These are phyloP conservation scores for Yasuhikotakia modesta DNA, from an alignment of 2,797 vertebrate species.

Conservation along the genomic window DNA sequence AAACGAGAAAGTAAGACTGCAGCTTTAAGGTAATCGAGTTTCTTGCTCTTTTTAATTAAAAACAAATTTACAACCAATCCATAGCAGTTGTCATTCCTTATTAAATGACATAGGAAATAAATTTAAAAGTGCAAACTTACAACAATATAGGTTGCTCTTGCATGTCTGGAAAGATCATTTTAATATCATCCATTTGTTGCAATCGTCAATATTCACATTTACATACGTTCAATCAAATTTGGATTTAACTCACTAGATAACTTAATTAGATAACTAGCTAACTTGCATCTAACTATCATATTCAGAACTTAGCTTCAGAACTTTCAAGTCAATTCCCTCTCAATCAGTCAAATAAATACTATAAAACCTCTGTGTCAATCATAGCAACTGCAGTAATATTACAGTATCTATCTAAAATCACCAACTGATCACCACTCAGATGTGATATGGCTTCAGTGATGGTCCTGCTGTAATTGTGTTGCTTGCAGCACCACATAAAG, in stretches of 20 bases:
- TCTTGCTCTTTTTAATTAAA: slow-evolving; percentile 76
- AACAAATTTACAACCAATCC: slow-evolving; percentile 74
- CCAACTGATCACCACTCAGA: background rate
- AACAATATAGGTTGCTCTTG: slow-evolving; percentile 66
- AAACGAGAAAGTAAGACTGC: slow-evolving; percentile 45
- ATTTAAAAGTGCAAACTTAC: slow-evolving; percentile 72
- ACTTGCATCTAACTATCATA: background rate
- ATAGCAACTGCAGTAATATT: background rate
- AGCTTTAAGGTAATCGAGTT: slow-evolving; percentile 2
- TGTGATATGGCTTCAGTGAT: background rate
- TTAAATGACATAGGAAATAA: slow-evolving; percentile 76
- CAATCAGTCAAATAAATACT: background rate
- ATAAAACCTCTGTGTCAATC: background rate
- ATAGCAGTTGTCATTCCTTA: slow-evolving; percentile 57
- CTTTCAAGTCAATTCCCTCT: background rate
- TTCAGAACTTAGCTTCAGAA: background rate
- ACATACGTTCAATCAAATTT: slow-evolving; percentile 70
- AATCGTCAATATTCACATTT: slow-evolving; percentile 79
- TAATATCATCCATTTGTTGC: slow-evolving; percentile 66
- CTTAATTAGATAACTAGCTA: too few relatives aligned
- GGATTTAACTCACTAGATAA: background rate
- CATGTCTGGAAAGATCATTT: slow-evolving; percentile 65
- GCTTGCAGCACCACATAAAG: slow-evolving; percentile 15
- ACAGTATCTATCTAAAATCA: background rate
- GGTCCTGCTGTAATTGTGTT: slow-evolving; percentile 1